These are phyloP conservation scores for Oscheius onirici DNA, from an alignment of 2,888 invertebrate species.

Conservation along the genomic window DNA sequence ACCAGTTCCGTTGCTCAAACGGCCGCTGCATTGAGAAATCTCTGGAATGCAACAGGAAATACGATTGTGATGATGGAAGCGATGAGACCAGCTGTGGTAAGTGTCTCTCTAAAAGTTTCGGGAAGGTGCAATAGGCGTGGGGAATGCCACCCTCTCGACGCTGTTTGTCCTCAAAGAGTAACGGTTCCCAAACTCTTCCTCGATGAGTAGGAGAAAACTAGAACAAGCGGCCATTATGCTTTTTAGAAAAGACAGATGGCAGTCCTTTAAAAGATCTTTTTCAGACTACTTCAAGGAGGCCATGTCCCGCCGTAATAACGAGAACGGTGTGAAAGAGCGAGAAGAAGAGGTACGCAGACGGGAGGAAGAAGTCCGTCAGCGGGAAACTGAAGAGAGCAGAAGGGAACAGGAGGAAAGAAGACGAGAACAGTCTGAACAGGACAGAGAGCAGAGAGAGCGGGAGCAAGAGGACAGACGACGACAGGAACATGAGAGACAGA, in stretches of 20 bases:
- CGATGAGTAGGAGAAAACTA: background rate
- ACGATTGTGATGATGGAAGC: slow-evolving; percentile 80
- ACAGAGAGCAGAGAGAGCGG: slow-evolving; percentile 4
- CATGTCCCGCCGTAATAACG: slow-evolving; percentile 42
- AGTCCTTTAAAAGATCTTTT: slow-evolving; percentile 27
- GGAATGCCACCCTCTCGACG: slow-evolving; percentile 18
- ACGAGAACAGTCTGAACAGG: background rate
- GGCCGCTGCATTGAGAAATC: slow-evolving; percentile 82
- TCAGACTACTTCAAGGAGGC: slow-evolving; percentile 61
- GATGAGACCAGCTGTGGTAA: slow-evolving; percentile 90
- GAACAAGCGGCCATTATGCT: background rate
- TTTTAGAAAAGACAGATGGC: slow-evolving; percentile 20
- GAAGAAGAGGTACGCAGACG: slow-evolving; percentile 34
- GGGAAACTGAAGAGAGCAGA: slow-evolving; percentile 12
- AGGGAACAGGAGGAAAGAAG: slow-evolving; percentile 25
- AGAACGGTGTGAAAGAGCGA: slow-evolving; percentile 33
- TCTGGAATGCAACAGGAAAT: slow-evolving; percentile 81
- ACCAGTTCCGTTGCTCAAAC: slow-evolving; percentile 44
- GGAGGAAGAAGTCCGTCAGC: slow-evolving; percentile 23
- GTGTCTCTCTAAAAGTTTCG: slow-evolving; percentile 57
- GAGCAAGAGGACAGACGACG: slow-evolving; percentile 5
- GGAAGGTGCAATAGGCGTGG: background rate
- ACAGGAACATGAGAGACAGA: background rate
- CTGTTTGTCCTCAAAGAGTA: slow-evolving; percentile 29
- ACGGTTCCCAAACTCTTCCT: slow-evolving; percentile 20